Evolutionary conservation across 2,113 vertebrate species (phyloP), one percentile per base, ranked within the genome.

Genomic region (Alouatta palliata): DNA sequence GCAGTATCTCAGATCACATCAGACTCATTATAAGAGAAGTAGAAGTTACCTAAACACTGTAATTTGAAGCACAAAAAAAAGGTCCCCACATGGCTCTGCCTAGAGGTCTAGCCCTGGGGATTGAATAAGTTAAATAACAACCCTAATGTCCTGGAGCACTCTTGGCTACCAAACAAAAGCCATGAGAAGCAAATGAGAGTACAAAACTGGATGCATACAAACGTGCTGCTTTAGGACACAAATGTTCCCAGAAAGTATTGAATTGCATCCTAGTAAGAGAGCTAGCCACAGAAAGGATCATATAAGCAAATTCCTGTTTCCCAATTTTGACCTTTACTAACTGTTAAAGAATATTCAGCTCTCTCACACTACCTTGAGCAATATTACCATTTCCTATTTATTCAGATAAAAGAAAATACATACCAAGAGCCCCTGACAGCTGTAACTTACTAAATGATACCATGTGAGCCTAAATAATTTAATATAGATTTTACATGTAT

Each of bases 151-250:
- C 23, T 73, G 71, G 68, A 71, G 20, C 87, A 66, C 49, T 95
- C 80, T 93, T 23, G 93, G 49, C 71, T 83, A 58, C 47, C 27
- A 95, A 91, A 47, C 58, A 87, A 79, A 94, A 81, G 21, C 45
- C 75, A 89, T 21, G 9, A 75, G 93, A 84, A 93, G 43, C 32
- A 96, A 96, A 82, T 52, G 20, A 2, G 37, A 89, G 17, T n/a
- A 77, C 35, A 87, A 66, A 95, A 47, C 87, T 45, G 37, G 27
- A 45, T 56, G 25, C 20, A 47, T 4, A 11, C 13, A 56, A 83
- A 75, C 40, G 40, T 37, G 19, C 23, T 81, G 84, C 75, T 87
- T 90, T 84, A 64, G 89, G 30, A 88, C 45, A 64, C 0, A 25
- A 30, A 37, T 80, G 35, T 79, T 75, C 32, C 35, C 56, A 66